Evolutionary conservation across 2,888 invertebrate species (phyloP).

Genomic region (Polylopha cassiicola): DNA sequence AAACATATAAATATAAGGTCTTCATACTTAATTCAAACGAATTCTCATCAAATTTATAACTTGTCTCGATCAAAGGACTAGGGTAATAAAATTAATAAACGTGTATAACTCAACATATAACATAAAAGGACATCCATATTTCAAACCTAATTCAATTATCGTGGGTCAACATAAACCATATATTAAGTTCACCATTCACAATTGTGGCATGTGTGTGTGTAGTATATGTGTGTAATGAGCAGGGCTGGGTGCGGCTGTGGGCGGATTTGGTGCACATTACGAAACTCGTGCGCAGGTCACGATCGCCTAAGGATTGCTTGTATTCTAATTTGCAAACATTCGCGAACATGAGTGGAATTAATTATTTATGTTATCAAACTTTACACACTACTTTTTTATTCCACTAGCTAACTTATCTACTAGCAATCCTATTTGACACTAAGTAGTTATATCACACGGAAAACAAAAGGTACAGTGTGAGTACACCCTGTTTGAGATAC

Average conservation of each 20-base stretch:
- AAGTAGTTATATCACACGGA: too few species aligned
- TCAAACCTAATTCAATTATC: constrained; percentile 8
- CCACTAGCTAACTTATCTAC: too few species aligned
- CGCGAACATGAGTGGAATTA: constrained; percentile 14
- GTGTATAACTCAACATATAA: not conserved
- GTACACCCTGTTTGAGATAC: too few species aligned
- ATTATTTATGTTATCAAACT: too few species aligned
- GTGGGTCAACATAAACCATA: constrained; percentile 11
- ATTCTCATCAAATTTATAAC: too few species aligned
- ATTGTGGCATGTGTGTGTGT: constrained; percentile 9
- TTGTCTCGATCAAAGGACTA: too few species aligned
- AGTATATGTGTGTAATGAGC: constrained; percentile 17
- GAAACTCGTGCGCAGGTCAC: constrained; percentile 31
- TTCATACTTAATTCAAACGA: too few species aligned
- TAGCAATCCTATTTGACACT: too few species aligned
- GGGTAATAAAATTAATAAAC: constrained; percentile 15
- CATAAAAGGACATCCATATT: constrained; percentile 20
- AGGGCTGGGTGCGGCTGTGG: constrained; percentile 30
- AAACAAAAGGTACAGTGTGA: too few species aligned
- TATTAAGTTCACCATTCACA: constrained; percentile 17
- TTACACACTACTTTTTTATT: too few species aligned
- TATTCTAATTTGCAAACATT: constrained; percentile 16
- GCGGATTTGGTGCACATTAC: constrained; percentile 35
- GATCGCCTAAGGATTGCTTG: constrained; percentile 25
- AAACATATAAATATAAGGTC: too few species aligned